Percentiles rank a stretch among this genome's conserved stretches.
Conservation (phyloP, 2,113 vertebrate species). For the Anoplopoma fimbria region DNA sequence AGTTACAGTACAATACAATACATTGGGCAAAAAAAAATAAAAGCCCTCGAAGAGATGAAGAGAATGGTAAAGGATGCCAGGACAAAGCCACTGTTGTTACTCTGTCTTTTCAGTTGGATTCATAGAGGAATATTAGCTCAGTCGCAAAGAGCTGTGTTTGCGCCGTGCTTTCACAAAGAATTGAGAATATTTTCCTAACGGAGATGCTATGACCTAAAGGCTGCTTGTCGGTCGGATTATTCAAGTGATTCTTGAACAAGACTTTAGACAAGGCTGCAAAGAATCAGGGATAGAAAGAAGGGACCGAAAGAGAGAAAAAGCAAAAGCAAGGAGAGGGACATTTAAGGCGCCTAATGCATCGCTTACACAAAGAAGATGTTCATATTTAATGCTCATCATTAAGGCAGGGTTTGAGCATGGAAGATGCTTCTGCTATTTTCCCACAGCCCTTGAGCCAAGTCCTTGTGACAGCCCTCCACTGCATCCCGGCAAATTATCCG, state of each 20-base stretch:
- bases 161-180: slow-evolving; percentile 68
- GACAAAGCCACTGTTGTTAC: slow-evolving; percentile 34
- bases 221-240: slow-evolving; percentile 76
- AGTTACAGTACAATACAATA: neutral
- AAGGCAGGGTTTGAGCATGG: slow-evolving; percentile 79
- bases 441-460: slow-evolving; percentile 87
- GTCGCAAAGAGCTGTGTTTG: slow-evolving; percentile 63
- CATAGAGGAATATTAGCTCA: slow-evolving; percentile 54
- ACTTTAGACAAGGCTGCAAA: slow-evolving; percentile 59
- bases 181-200: slow-evolving; percentile 67
- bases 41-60: slow-evolving; percentile 33
- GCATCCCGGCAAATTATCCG: slow-evolving; percentile 86
- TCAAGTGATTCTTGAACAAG: slow-evolving; percentile 76
- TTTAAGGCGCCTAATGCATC: slow-evolving; percentile 73
- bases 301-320: slow-evolving; percentile 51
- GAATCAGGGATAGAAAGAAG: slow-evolving; percentile 51
- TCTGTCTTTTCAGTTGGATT: slow-evolving; percentile 20
- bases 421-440: slow-evolving; percentile 85
- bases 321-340: slow-evolving; percentile 58
- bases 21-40: slow-evolving; percentile 28
- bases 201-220: slow-evolving; percentile 74
- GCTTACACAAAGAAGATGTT: slow-evolving; percentile 82
- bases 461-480: slow-evolving; percentile 85
- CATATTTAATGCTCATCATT: slow-evolving; percentile 85
- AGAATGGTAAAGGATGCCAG: slow-evolving; percentile 13